These are phyloP conservation scores for Trichomalopsis sarcophagae DNA, from an alignment of 1,140 invertebrate genomes.

Conservation along the genomic window DNA sequence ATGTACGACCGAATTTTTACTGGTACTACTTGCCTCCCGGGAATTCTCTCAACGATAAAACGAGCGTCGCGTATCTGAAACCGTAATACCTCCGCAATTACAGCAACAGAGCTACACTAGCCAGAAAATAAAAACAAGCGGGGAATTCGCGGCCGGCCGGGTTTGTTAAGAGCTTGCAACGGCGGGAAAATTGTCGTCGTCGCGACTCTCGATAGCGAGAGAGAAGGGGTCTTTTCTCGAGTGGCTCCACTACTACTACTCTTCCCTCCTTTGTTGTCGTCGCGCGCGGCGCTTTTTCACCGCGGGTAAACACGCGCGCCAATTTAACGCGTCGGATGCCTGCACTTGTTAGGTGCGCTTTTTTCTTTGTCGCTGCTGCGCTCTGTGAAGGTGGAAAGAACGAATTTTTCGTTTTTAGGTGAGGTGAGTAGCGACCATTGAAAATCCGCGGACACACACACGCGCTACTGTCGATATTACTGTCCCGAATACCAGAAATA, in stretches of 20 bases:
- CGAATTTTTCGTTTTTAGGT: too few species aligned
- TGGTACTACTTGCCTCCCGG: slow-evolving; percentile 13
- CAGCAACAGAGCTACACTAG: too few species aligned
- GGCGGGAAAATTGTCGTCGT: neutral
- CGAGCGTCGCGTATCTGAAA: too few species aligned
- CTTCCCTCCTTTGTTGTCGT: neutral
- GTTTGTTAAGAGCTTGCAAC: neutral
- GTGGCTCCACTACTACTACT: neutral
- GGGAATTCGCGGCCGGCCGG: neutral
- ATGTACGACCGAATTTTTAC: slow-evolving; percentile 19
- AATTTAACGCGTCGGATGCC: neutral
- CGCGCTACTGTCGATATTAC: neutral
- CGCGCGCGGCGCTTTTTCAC: neutral
- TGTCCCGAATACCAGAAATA: too few species aligned
- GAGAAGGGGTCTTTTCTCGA: neutral
- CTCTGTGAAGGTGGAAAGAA: too few species aligned
- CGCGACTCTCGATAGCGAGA: neutral
- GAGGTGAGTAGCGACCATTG: too few species aligned
- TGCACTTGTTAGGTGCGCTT: neutral
- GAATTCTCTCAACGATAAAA: neutral
- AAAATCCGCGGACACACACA: too few species aligned
- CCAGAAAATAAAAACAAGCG: neutral
- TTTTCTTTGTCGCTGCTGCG: neutral
- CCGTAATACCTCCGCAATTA: too few species aligned
- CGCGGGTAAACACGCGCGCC: neutral